Evolutionary conservation across 2,888 invertebrate species (phyloP).

Genomic region (Tethea ocularis): DNA sequence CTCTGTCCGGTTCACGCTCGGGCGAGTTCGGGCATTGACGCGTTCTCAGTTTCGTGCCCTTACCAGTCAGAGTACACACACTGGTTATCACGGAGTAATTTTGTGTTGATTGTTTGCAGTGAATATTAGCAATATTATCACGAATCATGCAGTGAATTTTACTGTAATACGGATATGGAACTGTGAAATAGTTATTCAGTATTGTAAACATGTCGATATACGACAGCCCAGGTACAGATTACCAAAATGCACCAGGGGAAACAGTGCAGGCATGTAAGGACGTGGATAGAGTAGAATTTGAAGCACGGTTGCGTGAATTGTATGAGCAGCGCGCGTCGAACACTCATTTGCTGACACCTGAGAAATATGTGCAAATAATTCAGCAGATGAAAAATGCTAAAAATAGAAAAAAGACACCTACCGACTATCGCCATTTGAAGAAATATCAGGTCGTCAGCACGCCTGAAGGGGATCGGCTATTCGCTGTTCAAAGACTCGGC

Average conservation of each 20-base stretch:
- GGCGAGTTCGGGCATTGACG: slow-evolving; percentile 38
- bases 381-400: slow-evolving; percentile 50
- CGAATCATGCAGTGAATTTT: not conserved
- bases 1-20: slow-evolving; percentile 41
- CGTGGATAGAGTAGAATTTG: slow-evolving; percentile 50
- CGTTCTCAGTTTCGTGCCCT: slow-evolving; percentile 29
- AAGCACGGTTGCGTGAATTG: slow-evolving; percentile 41
- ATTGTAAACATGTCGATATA: not conserved
- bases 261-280: slow-evolving; percentile 14
- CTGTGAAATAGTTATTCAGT: not conserved
- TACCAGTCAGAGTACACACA: slow-evolving; percentile 37
- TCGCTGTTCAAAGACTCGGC: slow-evolving; percentile 28
- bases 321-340: slow-evolving; percentile 42
- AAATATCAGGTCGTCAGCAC: slow-evolving; percentile 48
- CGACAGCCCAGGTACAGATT: not conserved
- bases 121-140: not conserved
- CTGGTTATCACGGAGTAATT: slow-evolving; percentile 11
- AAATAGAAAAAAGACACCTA: slow-evolving; percentile 37
- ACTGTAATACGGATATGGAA: not conserved
- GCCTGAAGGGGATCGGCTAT: slow-evolving; percentile 48
- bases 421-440: slow-evolving; percentile 54
- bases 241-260: not conserved
- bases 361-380: slow-evolving; percentile 43
- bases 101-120: not conserved
- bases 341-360: slow-evolving; percentile 45